Base-by-base conservation (phyloP, 1,140 invertebrate species). In the Panagrolaimus sp. region DNA sequence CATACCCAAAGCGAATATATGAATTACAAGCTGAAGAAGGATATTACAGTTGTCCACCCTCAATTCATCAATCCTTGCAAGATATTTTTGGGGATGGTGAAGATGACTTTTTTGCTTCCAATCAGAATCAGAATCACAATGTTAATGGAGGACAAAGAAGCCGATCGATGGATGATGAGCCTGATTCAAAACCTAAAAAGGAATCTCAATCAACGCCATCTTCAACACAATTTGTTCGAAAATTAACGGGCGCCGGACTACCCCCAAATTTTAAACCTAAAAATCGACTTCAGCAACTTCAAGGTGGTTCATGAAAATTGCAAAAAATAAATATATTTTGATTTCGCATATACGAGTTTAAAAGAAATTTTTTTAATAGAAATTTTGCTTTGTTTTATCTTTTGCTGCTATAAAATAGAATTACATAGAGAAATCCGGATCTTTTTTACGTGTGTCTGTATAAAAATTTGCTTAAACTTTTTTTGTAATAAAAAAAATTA, bases 1-100 rank as follows among this genome's bases (percentile, higher is more conserved):
- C 52, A 58, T 58, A 58, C 8, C 52, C 52, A 0, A 58, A 58
- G 28, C 52, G 52, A 28, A 58, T 58, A 58, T 58, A 58, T 28
- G 52, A 58, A n/a, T 4, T 58, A 4, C 21, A 58, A 58, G 52
- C 52, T 21, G 52, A 58, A 58, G 52, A 58, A 58, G 52, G 52
- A 8, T 58, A 58, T 28, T 58, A 26, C 52, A 58, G 52, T n/a
- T 58, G 52, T 6, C 52, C 52, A 12, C 52, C 52, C 1, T 58
- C 52, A 28, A 26, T 58, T 21, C 21, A 21, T 12, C 52, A 21
- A 26, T 58, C 52, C 1, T 58, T 58, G 17, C 21, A 21, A 12
- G 52, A 58, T 58, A 28, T 58, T 21, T 58, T 58, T 24, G 52
- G 52, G 0, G 28, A 28, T 24, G 17, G 28, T 58, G 52, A 58